Base-by-base conservation (phyloP, 2,888 invertebrate genomes). In the Eupithecia tripunctaria region DNA sequence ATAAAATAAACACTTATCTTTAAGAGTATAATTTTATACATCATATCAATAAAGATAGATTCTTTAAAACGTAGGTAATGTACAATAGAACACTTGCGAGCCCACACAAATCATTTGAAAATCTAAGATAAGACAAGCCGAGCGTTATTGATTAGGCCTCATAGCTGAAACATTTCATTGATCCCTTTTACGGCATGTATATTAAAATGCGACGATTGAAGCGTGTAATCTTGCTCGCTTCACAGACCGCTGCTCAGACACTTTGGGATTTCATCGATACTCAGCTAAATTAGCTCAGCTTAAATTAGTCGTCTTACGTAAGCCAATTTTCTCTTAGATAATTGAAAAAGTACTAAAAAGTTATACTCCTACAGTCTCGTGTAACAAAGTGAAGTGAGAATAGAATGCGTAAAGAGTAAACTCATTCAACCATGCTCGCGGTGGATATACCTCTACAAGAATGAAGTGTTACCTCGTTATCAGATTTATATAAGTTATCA, bases 171-270 rank as follows among this genome's bases (percentile, higher is more conserved):
- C 83, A 82, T 81, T 84, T 82, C 85, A 85, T 81, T 84, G 85
- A 87, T 84, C 85, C 85, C 79, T 83, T 79, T 82, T 83, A 83
- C 79, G 82, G 81, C 5, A 29, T n/a, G 29, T 71, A 73, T 71
- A 75, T 82, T 82, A 81, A 86, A 85, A 83, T 82, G 80, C 77
- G 82, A 75, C 76, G 75, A 72, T 68, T 83, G 84, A 85, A 83
- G 84, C 86, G 84, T 89, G 82, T 85, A 85, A 82, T 86, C 79
- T 85, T 82, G 79, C 80, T 81, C 83, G 82, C 84, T 84, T 85
- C 83, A 84, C 82, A 83, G 83, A 74, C 80, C 80, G 73, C 78
- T 78, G 81, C 75, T 81, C 76, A 64, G 74, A 80, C 75, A 74
- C 78, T 80, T 81, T 76, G 77, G 74, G 76, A 78, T 80, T 81